Conservation (phyloP, 2,113 vertebrate genomes). For the Mola mola region DNA sequence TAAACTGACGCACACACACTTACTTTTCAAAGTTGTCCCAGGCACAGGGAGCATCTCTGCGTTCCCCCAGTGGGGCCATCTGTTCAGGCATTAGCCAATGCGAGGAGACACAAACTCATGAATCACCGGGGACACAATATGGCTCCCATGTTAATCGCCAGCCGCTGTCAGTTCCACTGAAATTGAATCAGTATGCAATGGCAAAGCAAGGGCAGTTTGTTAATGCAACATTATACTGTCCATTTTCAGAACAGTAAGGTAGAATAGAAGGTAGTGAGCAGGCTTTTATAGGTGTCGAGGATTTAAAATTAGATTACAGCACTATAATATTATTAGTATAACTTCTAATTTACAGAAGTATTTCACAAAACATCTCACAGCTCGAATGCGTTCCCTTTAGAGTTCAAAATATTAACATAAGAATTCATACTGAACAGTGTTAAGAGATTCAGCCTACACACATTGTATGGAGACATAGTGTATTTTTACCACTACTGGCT, state of each 20-base stretch:
- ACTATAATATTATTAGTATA: not conserved
- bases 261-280: not conserved
- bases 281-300: not conserved
- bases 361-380: not conserved
- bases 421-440: too few relatives aligned
- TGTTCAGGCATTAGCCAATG: slow-evolving; percentile 59
- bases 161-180: slow-evolving; percentile 34
- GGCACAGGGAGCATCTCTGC: slow-evolving; percentile 43
- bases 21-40: slow-evolving; percentile 55
- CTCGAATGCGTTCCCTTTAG: not conserved
- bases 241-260: slow-evolving; percentile 9
- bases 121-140: slow-evolving; percentile 59
- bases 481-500: too few relatives aligned
- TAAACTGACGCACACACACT: slow-evolving; percentile 22
- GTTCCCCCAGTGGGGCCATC: slow-evolving; percentile 58
- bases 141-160: slow-evolving; percentile 50
- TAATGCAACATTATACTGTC: slow-evolving; percentile 13
- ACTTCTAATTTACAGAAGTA: not conserved
- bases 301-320: too few relatives aligned
- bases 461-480: too few relatives aligned
- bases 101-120: slow-evolving; percentile 47
- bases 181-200: slow-evolving; percentile 28
- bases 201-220: slow-evolving; percentile 21
- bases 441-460: too few relatives aligned
- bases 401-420: too few relatives aligned